Evolutionary conservation across 35 echinoderm and acorn worm species (phyloP).

Genomic region (Anneissia japonica): DNA sequence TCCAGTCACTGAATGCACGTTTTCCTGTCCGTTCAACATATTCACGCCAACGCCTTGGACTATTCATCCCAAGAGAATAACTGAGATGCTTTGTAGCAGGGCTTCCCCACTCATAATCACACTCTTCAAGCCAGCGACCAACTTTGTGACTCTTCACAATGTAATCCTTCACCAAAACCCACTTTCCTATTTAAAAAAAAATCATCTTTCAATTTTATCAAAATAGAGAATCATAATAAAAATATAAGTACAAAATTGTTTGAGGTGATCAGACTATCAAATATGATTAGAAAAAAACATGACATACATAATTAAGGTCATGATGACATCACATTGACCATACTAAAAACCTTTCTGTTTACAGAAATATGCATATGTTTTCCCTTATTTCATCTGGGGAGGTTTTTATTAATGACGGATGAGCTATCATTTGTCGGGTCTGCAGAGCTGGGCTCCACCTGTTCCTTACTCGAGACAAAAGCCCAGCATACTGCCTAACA

Average conservation of each 20-base stretch:
- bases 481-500: too few relatives aligned
- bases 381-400: too few relatives aligned
- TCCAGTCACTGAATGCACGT: slow-evolving; percentile 41
- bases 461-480: too few relatives aligned
- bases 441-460: too few relatives aligned
- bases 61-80: slow-evolving; percentile 14
- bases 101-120: slow-evolving; percentile 57
- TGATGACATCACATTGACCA: background rate
- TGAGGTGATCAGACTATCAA: background rate
- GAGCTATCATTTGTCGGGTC: too few relatives aligned
- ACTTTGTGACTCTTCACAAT: slow-evolving; percentile 34
- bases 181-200: slow-evolving; percentile 58
- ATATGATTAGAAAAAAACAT: background rate
- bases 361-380: too few relatives aligned
- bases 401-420: too few relatives aligned
- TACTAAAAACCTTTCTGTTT: too few relatives aligned
- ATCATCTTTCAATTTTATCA: background rate
- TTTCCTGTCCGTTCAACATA: background rate
- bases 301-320: background rate
- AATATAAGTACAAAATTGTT: background rate
- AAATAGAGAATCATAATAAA: background rate
- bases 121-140: slow-evolving; percentile 55
- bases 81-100: background rate
- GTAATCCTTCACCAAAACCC: slow-evolving; percentile 67
- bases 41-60: slow-evolving; percentile 62